These are phyloP conservation scores for Sphinx pinastri DNA, from an alignment of 2,888 invertebrate genomes.

Conservation along the genomic window DNA sequence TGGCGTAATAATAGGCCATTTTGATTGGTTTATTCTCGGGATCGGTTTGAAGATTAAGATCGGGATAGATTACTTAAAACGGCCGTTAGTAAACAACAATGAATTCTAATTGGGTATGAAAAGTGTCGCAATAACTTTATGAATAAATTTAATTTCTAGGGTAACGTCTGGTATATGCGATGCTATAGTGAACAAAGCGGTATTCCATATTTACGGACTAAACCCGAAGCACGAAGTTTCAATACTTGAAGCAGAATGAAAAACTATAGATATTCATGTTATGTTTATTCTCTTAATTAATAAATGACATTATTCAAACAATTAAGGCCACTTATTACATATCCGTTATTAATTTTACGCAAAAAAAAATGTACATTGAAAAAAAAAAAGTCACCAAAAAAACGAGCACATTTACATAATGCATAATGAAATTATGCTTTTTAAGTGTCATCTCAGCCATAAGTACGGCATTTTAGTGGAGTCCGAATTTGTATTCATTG, in stretches of 20 bases:
- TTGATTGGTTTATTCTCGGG: no score
- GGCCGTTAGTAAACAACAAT: no score
- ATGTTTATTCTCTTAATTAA: slow-evolving; percentile 2
- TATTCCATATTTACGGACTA: slow-evolving; percentile 68
- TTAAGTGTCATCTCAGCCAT: no score
- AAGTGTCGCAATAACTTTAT: no score
- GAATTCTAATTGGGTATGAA: no score
- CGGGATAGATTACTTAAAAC: no score
- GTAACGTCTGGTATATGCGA: slow-evolving; percentile 79
- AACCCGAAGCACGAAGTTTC: slow-evolving; percentile 58
- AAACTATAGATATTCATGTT: slow-evolving; percentile 23
- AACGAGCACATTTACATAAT: no score
- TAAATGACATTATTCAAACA: neutral
- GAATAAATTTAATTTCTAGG: slow-evolving; percentile 49
- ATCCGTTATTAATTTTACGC: neutral
- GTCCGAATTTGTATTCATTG: no score
- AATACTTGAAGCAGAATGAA: slow-evolving; percentile 66
- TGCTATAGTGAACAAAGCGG: slow-evolving; percentile 76
- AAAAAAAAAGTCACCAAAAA: neutral
- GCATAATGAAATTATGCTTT: no score
- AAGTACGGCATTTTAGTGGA: no score
- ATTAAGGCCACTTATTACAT: slow-evolving; percentile 3
- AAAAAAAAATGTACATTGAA: slow-evolving; percentile 24
- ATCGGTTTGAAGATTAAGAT: no score
- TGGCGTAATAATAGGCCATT: no score